Percentiles rank a stretch among this genome's conserved stretches.
Conservation (phyloP, 2,888 invertebrate genomes). For the Plagodis dolabraria region DNA sequence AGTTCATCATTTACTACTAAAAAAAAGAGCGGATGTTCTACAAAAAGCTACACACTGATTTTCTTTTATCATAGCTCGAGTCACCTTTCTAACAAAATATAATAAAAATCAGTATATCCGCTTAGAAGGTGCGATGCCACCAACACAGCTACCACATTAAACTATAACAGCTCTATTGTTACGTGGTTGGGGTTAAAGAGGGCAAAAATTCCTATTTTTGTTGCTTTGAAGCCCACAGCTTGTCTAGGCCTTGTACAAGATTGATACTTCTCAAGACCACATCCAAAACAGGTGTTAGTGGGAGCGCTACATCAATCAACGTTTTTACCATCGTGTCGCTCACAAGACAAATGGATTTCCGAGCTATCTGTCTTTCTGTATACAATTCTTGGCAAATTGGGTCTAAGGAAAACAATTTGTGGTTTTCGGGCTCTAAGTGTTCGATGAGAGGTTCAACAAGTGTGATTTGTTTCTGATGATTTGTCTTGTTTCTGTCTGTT, state of each 20-base stretch:
- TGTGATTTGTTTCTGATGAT: background rate
- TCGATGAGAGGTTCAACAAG: background rate
- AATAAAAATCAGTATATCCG: too few species aligned
- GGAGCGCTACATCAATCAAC: conserved; percentile 64
- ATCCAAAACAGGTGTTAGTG: conserved; percentile 66
- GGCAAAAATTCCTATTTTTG: conserved; percentile 22
- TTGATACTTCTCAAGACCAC: conserved; percentile 42
- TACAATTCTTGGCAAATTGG: conserved; percentile 5
- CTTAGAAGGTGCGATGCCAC: too few species aligned
- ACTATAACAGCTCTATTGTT: too few species aligned
- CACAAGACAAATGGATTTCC: conserved; percentile 63
- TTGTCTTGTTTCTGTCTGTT: too few species aligned
- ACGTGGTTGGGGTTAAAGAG: too few species aligned
- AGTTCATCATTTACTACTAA: too few species aligned
- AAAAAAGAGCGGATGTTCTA: too few species aligned
- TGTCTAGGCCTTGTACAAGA: conserved; percentile 41
- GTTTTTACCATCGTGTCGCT: conserved; percentile 56
- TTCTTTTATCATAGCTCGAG: too few species aligned
- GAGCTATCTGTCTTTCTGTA: conserved; percentile 44
- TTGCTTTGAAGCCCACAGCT: conserved; percentile 17
- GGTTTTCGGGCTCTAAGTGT: background rate
- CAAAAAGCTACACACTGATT: too few species aligned
- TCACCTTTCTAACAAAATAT: too few species aligned
- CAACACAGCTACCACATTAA: too few species aligned
- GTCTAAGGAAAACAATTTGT: conserved; percentile 24